These are phyloP conservation scores for Clepsis dumicolana DNA, from an alignment of 2,888 invertebrate species.

Conservation along the genomic window DNA sequence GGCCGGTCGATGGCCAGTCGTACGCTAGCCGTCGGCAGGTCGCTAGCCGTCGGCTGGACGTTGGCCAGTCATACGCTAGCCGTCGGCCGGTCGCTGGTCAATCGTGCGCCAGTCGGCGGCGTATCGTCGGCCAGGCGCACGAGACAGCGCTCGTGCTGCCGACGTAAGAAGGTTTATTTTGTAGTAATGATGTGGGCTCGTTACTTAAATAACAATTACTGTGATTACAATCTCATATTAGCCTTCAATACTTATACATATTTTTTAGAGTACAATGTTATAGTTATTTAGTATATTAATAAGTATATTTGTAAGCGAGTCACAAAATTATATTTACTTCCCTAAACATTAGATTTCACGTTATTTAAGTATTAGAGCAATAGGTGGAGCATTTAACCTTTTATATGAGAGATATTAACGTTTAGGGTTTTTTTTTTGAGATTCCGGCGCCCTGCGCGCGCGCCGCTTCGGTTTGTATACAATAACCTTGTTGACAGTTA, in stretches of 20 bases:
- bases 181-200: slow-evolving; percentile 83
- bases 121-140: slow-evolving; percentile 55
- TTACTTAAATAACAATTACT: slow-evolving; percentile 85
- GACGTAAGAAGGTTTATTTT: slow-evolving; percentile 74
- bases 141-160: slow-evolving; percentile 49
- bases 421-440: slow-evolving; percentile 67
- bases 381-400: slow-evolving; percentile 82
- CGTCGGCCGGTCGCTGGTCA: not conserved
- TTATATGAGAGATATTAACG: slow-evolving; percentile 74
- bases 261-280: slow-evolving; percentile 87
- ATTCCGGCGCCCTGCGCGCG: slow-evolving; percentile 55
- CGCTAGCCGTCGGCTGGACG: slow-evolving; percentile 51
- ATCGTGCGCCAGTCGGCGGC: not conserved
- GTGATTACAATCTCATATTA: slow-evolving; percentile 86
- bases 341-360: slow-evolving; percentile 78
- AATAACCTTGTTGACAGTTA: slow-evolving; percentile 81
- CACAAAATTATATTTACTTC: slow-evolving; percentile 85
- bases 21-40: not conserved
- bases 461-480: slow-evolving; percentile 75
- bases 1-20: slow-evolving; percentile 56
- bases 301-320: slow-evolving; percentile 81
- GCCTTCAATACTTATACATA: slow-evolving; percentile 86
- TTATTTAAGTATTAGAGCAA: slow-evolving; percentile 80
- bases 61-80: slow-evolving; percentile 61
- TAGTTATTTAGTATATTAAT: slow-evolving; percentile 83